A percentile compares a stretch with the other conserved stretches of the same genome.
Evolutionary conservation across 2,113 vertebrate genomes (phyloP).

Genomic region (Oplegnathus fasciatus): DNA sequence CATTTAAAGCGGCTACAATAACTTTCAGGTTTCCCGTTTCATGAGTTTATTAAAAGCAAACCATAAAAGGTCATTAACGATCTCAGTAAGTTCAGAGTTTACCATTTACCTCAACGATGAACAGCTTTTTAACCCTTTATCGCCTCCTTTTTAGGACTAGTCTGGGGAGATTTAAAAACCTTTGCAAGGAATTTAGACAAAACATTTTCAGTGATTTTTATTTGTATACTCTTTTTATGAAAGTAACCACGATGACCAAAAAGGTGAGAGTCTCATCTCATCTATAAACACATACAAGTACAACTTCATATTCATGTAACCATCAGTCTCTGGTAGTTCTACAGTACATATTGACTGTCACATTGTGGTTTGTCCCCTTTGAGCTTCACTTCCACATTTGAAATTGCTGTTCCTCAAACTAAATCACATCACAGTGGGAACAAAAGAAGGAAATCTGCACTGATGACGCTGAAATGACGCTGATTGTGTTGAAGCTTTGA

Average conservation of each 20-base stretch:
- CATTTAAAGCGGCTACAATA: background rate
- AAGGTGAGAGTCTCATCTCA: too few relatives aligned
- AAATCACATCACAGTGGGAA: background rate
- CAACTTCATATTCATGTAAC: background rate
- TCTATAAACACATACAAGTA: background rate
- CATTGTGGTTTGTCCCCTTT: background rate
- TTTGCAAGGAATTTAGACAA: too few relatives aligned
- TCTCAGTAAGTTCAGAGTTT: background rate
- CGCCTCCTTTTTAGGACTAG: too few relatives aligned
- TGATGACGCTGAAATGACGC: background rate
- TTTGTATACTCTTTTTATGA: background rate
- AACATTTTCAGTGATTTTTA: too few relatives aligned
- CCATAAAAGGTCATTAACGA: background rate
- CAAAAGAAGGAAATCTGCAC: background rate
- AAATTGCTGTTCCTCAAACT: background rate
- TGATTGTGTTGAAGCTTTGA: too few relatives aligned
- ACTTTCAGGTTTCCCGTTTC: background rate
- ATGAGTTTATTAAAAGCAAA: background rate
- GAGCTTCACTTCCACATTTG: conserved; percentile 9
- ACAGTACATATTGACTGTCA: background rate
- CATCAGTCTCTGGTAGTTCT: background rate
- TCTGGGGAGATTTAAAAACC: too few relatives aligned
- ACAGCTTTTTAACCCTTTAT: too few relatives aligned
- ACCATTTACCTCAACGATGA: too few relatives aligned
- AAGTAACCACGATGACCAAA: background rate